Evolutionary conservation across 2,113 vertebrate genomes (phyloP).

Genomic region (Sander vitreus): DNA sequence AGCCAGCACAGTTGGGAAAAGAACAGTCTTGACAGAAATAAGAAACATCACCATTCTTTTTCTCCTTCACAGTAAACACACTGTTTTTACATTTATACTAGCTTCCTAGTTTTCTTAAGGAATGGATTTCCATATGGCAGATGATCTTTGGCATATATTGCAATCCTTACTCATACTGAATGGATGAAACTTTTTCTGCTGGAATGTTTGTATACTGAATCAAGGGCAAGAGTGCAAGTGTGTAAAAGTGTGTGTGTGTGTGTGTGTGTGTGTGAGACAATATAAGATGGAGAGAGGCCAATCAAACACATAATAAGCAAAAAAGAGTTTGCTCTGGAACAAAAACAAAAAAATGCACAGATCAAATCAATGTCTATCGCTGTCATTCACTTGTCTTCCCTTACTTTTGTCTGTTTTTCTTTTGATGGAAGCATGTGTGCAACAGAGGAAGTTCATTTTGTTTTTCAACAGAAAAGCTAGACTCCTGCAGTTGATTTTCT

Average conservation of each 20-base stretch:
- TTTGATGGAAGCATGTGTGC: neutral
- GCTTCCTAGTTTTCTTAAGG: conserved; percentile 13
- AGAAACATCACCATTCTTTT: neutral
- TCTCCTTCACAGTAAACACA: neutral
- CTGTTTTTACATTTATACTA: conserved; percentile 19
- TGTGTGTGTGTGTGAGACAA: neutral
- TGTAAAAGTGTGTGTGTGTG: neutral
- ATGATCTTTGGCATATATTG: conserved; percentile 27
- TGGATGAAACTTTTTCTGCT: conserved; percentile 10
- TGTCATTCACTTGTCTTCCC: conserved; percentile 11
- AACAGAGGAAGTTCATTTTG: neutral
- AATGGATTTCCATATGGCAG: conserved; percentile 44
- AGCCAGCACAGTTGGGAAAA: conserved; percentile 49
- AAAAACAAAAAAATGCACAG: conserved; percentile 10
- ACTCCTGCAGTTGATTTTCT: neutral
- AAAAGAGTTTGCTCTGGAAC: neutral
- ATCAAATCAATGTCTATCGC: neutral
- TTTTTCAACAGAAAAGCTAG: neutral
- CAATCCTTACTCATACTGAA: neutral
- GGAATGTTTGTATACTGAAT: neutral
- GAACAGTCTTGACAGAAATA: conserved; percentile 36
- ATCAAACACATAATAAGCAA: neutral
- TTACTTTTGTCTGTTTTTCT: neutral
- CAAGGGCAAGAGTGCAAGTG: neutral
- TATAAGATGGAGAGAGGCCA: neutral